Conservation (phyloP, 35 echinoderm and acorn worm species). For the Stichopus chloronotus region DNA sequence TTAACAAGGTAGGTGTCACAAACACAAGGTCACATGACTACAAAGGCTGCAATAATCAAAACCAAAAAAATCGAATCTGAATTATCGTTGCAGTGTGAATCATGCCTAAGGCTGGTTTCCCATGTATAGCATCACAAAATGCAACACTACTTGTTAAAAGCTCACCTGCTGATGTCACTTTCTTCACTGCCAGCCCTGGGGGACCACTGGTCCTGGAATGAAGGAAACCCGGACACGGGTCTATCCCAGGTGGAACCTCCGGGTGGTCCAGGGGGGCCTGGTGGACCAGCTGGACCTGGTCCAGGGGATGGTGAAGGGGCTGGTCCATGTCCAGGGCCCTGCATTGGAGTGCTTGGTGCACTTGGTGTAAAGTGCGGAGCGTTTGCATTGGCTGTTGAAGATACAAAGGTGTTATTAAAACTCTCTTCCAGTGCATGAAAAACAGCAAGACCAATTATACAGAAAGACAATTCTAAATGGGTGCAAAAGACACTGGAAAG, state of each 20-base stretch:
- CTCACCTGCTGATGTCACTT: constrained; percentile 51
- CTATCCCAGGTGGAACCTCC: background rate
- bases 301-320: background rate
- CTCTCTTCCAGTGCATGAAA: too few species aligned
- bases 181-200: constrained; percentile 6
- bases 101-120: too few species aligned
- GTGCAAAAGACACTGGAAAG: too few species aligned
- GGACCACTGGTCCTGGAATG: constrained; percentile 51
- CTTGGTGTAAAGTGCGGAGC: constrained; percentile 14
- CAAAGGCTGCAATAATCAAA: too few species aligned
- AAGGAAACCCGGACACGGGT: background rate
- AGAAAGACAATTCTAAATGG: too few species aligned
- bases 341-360: constrained; percentile 24
- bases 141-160: background rate
- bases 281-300: background rate
- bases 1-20: too few species aligned
- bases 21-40: too few species aligned
- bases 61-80: too few species aligned
- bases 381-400: background rate
- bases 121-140: too few species aligned
- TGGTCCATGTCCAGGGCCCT: background rate
- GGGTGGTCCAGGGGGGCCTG: background rate
- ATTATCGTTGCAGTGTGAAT: too few species aligned
- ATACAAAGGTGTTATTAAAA: background rate
- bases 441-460: too few species aligned